Conservation (phyloP, 2,113 vertebrate species). For the Datnioides undecimradiatus region DNA sequence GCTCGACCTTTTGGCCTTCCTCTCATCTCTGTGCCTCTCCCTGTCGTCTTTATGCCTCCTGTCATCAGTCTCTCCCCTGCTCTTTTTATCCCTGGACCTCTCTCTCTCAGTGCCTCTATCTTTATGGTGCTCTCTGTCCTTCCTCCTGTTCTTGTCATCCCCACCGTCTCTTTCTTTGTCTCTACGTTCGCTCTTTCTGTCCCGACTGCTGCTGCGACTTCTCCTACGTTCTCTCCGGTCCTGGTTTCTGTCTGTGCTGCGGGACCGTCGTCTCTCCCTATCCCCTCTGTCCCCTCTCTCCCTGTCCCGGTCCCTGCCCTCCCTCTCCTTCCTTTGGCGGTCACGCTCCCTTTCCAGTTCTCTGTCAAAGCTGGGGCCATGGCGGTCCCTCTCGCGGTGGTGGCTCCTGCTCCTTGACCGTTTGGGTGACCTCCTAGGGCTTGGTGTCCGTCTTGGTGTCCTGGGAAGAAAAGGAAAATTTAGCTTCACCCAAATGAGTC, state of each 20-base stretch:
- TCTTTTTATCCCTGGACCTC: conserved; percentile 88
- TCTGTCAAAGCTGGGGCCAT: conserved; percentile 93
- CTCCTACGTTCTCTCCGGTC: conserved; percentile 69
- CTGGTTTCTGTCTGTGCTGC: conserved; percentile 73
- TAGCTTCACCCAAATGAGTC: neutral
- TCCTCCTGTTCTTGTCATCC: conserved; percentile 90
- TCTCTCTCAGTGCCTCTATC: conserved; percentile 89
- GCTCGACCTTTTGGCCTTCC: conserved; percentile 78
- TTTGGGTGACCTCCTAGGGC: conserved; percentile 92
- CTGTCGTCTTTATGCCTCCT: conserved; percentile 90
- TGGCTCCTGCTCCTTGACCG: conserved; percentile 95
- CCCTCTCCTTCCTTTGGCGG: conserved; percentile 93
- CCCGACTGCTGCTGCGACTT: conserved; percentile 76
- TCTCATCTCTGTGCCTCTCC: conserved; percentile 91
- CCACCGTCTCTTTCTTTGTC: conserved; percentile 92
- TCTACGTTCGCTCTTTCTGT: conserved; percentile 83
- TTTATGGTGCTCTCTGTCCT: conserved; percentile 94
- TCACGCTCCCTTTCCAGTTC: conserved; percentile 96
- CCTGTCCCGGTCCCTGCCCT: conserved; percentile 83
- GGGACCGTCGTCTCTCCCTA: conserved; percentile 76
- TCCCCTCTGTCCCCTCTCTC: conserved; percentile 86
- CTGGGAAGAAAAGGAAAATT: conserved; percentile 69
- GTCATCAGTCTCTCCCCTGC: conserved; percentile 89
- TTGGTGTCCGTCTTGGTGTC: conserved; percentile 91
- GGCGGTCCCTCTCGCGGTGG: conserved; percentile 91